Evolutionary conservation across 2,113 vertebrate genomes (phyloP).

Genomic region (Diadophis punctatus): DNA sequence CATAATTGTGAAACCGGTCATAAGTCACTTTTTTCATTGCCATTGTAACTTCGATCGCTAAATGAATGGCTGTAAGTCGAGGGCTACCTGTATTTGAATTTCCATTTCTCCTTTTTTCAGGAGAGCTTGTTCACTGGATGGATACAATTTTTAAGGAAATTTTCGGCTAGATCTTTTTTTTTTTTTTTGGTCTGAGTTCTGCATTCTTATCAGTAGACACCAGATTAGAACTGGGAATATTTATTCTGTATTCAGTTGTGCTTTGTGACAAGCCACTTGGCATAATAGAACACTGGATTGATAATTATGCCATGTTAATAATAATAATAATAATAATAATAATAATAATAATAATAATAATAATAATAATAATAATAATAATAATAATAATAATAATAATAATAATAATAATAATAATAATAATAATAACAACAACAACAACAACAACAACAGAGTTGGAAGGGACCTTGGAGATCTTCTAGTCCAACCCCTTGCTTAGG

Average conservation of each 20-base stretch:
- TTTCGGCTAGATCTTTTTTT: background rate
- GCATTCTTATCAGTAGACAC: background rate
- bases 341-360: too few species aligned
- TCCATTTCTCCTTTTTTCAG: background rate
- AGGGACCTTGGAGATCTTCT: too few species aligned
- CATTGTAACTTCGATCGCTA: background rate
- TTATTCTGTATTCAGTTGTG: background rate
- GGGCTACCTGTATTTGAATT: background rate
- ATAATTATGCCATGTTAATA: background rate
- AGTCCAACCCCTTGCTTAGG: too few species aligned
- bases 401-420: too few species aligned
- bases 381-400: too few species aligned
- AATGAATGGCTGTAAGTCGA: background rate
- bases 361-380: too few species aligned
- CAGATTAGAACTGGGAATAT: background rate
- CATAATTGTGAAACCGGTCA: background rate
- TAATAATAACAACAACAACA: too few species aligned
- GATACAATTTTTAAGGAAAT: background rate
- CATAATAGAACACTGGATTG: background rate
- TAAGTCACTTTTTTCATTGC: background rate
- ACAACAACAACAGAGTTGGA: too few species aligned
- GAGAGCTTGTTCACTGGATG: background rate
- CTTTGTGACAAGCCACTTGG: background rate
- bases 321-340: too few species aligned
- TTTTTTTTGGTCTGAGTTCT: background rate